Evolutionary conservation across 2,888 invertebrate species (phyloP).

Genomic region (Parnassius mnemosyne): DNA sequence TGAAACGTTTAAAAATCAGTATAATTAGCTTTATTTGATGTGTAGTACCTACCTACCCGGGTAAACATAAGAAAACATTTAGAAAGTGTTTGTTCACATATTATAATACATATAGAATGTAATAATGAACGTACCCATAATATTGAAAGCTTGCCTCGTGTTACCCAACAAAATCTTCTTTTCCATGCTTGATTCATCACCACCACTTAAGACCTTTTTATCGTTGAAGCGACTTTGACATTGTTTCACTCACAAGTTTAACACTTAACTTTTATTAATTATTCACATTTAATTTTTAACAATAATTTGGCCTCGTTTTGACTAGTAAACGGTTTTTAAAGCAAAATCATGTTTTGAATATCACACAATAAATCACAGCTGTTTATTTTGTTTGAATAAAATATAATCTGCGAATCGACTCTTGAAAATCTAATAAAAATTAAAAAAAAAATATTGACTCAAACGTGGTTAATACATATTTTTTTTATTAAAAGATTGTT

Average conservation of each 20-base stretch:
- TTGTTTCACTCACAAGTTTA: slow-evolving; percentile 3
- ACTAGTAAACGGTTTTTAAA: too few relatives aligned
- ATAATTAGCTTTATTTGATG: too few relatives aligned
- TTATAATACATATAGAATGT: not conserved
- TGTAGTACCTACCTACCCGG: too few relatives aligned
- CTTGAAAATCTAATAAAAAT: not conserved
- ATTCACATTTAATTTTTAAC: too few relatives aligned
- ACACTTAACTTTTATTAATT: too few relatives aligned
- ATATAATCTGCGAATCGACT: not conserved
- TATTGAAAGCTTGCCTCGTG: slow-evolving; percentile 53
- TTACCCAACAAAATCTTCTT: slow-evolving; percentile 59
- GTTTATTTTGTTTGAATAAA: too few relatives aligned
- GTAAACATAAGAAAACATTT: too few relatives aligned
- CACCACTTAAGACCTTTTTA: slow-evolving; percentile 31
- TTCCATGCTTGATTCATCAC: slow-evolving; percentile 66
- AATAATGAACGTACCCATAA: slow-evolving; percentile 60
- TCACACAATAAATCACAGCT: too few relatives aligned
- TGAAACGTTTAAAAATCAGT: too few relatives aligned
- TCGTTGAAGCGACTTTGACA: slow-evolving; percentile 1
- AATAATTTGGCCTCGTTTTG: too few relatives aligned
- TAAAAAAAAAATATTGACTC: not conserved
- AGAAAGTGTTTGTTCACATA: too few relatives aligned
- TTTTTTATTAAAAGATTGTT: not conserved
- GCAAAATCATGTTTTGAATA: too few relatives aligned
- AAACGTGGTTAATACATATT: not conserved